Conservation (phyloP, 2,113 vertebrate species). For the Laticauda colubrina region DNA sequence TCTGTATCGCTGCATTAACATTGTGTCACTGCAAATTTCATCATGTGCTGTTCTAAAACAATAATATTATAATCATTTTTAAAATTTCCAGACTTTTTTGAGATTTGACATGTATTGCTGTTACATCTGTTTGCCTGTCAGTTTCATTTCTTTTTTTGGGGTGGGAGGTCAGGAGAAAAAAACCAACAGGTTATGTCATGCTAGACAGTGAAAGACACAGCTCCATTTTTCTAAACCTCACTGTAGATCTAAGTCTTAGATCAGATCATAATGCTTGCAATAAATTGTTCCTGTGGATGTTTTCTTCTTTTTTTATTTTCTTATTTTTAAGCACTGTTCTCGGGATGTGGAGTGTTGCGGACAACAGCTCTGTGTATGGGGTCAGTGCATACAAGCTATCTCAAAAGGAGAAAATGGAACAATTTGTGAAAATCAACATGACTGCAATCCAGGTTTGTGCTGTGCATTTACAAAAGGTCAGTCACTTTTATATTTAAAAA, state of each 20-base stretch:
- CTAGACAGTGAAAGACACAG: background rate
- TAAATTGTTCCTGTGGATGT: background rate
- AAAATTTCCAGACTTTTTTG: background rate
- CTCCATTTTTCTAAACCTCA: background rate
- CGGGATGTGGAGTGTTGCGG: constrained; percentile 86
- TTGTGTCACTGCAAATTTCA: background rate
- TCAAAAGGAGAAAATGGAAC: constrained; percentile 82
- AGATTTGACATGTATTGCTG: background rate
- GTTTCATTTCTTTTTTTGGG: background rate
- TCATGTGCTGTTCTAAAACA: background rate
- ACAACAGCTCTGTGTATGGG: constrained; percentile 87
- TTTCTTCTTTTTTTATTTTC: background rate
- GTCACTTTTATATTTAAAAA: background rate
- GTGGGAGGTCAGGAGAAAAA: background rate
- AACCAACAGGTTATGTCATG: background rate
- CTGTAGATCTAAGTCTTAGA: background rate
- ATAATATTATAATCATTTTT: background rate
- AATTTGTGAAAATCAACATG: constrained; percentile 84
- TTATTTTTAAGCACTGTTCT: constrained; percentile 72
- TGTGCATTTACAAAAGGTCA: constrained; percentile 88
- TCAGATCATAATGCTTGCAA: background rate
- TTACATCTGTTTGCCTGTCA: background rate
- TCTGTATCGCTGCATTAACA: background rate
- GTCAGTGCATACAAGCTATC: constrained; percentile 74
- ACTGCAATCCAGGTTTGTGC: constrained; percentile 83